Conservation (phyloP, 2,113 vertebrate genomes). For the Willisornis vidua region DNA sequence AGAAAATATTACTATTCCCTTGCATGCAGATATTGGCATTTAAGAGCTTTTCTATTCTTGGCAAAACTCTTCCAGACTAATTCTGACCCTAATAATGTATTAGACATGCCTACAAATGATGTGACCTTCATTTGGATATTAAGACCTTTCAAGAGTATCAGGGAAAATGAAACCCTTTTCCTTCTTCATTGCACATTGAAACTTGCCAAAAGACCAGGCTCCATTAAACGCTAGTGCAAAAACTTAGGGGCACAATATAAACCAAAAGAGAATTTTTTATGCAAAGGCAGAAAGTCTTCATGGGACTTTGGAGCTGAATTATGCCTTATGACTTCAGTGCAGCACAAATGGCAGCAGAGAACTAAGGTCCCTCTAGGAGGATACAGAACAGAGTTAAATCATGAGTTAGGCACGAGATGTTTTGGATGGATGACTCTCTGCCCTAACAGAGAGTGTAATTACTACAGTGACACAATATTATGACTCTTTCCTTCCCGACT, state of each 20-base stretch:
- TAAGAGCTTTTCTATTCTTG: background rate
- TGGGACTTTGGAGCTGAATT: background rate
- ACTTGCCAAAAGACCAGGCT: background rate
- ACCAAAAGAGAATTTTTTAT: background rate
- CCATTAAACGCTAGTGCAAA: background rate
- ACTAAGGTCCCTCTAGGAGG: background rate
- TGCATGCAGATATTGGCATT: fast-evolving
- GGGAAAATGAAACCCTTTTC: background rate
- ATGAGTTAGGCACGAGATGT: background rate
- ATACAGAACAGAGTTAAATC: background rate
- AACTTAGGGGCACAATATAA: background rate
- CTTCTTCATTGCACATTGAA: background rate
- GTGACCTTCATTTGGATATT: background rate
- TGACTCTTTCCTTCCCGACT: background rate
- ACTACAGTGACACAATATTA: background rate
- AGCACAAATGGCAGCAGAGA: background rate
- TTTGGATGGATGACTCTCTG: background rate
- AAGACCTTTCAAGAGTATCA: background rate
- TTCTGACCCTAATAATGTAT: background rate
- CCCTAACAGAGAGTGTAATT: background rate
- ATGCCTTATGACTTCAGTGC: background rate
- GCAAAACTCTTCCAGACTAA: background rate
- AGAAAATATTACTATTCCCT: background rate
- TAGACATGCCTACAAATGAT: background rate
- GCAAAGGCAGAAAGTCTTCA: background rate